Evolutionary conservation across 1,140 invertebrate genomes (phyloP), one percentile per base, ranked within the genome.

Genomic region (Delia radicum): DNA sequence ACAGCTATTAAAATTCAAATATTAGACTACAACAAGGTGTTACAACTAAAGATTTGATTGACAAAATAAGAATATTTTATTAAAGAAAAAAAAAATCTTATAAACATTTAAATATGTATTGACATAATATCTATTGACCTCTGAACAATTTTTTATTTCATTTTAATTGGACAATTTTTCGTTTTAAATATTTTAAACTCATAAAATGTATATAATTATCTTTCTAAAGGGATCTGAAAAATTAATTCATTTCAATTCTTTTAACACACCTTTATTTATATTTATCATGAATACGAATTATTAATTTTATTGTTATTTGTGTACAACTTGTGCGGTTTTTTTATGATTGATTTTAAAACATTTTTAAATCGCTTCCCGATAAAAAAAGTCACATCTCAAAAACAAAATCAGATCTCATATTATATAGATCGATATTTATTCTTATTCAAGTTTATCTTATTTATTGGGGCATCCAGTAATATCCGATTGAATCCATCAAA

Each of bases 131-230:
- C 13, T 24, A 12, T 63, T 63, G 62, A 28, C 24, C 24, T 27
- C 62, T 63, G 62, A 13, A 63, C 24, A 63, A 63, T 27, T 63
- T 24, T 0, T 3, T 2, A 7, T 27, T 63, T 28, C 0, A 37
- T 69, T 69, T 55, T 69, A 69, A 69, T 69, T 69, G 65, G 65
- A 33, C 65, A 33, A 28, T 63, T 63, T 63, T 13, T 63, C n/a
- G n/a, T n/a, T n/a, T n/a, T n/a, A n/a, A 7, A 37, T 10, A 37
- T 37, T 7, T 13, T 21, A 55, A 55, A 5, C 4, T 6, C 3
- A 55, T 15, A 48, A 15, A 15, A 48, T 55, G 18, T 55, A 18
- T 18, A 55, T 55, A 7, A 55, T 55, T 55, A 55, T 55, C n/a
- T 18, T 21, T 21, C 0, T 2, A 21, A 55, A 21, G 2, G 18